phyloP scores from a whole-genome alignment of 2,113 vertebrate genomes.

The Pogona vitticeps region DNA sequence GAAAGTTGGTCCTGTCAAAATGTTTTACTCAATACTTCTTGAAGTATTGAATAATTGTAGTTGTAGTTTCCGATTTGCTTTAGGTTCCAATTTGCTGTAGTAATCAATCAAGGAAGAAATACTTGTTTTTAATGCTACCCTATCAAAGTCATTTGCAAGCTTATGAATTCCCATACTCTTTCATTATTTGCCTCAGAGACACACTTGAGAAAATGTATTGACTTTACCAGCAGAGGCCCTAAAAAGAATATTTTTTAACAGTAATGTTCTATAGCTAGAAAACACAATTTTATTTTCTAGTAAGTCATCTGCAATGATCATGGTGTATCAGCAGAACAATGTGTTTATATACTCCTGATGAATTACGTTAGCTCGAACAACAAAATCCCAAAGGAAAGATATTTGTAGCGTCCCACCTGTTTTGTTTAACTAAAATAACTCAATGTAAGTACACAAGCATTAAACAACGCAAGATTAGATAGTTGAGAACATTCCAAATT shows the following conservation, averaged over 20 bases:
- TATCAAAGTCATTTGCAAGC: not conserved
- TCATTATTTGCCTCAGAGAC: not conserved
- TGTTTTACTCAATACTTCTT: not conserved
- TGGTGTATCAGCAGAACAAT: too few relatives aligned
- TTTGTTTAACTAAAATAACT: too few relatives aligned
- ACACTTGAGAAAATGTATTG: too few relatives aligned
- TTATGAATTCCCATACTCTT: not conserved
- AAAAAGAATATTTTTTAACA: not conserved
- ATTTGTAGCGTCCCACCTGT: too few relatives aligned
- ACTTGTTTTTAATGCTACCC: not conserved
- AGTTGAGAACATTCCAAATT: too few relatives aligned
- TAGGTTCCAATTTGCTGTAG: not conserved
- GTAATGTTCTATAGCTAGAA: not conserved
- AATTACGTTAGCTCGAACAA: too few relatives aligned
- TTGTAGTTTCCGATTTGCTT: not conserved
- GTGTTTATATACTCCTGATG: too few relatives aligned
- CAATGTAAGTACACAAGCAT: not conserved
- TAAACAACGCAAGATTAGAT: too few relatives aligned
- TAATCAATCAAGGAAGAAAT: not conserved
- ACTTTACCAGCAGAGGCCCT: not conserved
- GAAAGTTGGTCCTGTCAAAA: not conserved
- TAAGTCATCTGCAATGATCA: too few relatives aligned
- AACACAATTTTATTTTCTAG: rapidly evolving
- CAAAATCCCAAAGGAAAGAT: too few relatives aligned
- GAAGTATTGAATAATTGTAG: too few relatives aligned